Evolutionary conservation across 2,113 vertebrate species (phyloP).

Genomic region (Symphodus melops): DNA sequence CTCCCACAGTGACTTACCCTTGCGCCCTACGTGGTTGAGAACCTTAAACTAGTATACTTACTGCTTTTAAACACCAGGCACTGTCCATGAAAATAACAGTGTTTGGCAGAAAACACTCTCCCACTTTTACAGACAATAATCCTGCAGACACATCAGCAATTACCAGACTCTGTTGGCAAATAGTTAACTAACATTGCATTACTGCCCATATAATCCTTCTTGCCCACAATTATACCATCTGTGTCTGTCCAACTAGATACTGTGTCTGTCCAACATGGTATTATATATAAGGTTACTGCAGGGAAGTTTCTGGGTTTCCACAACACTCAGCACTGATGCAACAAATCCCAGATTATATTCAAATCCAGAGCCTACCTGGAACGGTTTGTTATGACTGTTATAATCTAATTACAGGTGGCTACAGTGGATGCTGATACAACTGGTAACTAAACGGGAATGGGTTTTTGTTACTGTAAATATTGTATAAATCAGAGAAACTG

Average conservation of each 20-base stretch:
- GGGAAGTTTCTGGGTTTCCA: constrained; percentile 73
- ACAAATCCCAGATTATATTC: constrained; percentile 81
- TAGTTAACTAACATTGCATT: constrained; percentile 40
- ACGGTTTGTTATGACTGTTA: constrained; percentile 49
- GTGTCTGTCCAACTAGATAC: background rate
- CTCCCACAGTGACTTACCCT: background rate
- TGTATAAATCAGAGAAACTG: too few relatives aligned
- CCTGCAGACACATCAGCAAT: constrained; percentile 21
- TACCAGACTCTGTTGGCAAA: constrained; percentile 22
- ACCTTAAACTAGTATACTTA: constrained; percentile 2
- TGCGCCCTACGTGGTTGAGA: background rate
- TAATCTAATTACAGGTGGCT: constrained; percentile 74
- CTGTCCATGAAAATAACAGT: constrained; percentile 13
- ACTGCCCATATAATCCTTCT: constrained; percentile 19
- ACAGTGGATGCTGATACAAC: constrained; percentile 5
- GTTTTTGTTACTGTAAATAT: background rate
- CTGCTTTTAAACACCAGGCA: constrained; percentile 7
- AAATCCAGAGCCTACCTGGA: constrained; percentile 74
- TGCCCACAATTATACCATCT: background rate
- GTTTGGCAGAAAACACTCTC: background rate
- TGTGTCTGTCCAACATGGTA: too few relatives aligned
- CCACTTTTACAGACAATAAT: constrained; percentile 7
- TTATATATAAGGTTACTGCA: constrained; percentile 33
- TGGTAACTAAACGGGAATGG: constrained; percentile 7
- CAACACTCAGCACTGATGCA: constrained; percentile 79